A percentile compares a stretch with the other conserved stretches of the same genome.
phyloP scores from a whole-genome alignment of 2,888 invertebrate species.

The Dromius quadrimaculatus region DNA sequence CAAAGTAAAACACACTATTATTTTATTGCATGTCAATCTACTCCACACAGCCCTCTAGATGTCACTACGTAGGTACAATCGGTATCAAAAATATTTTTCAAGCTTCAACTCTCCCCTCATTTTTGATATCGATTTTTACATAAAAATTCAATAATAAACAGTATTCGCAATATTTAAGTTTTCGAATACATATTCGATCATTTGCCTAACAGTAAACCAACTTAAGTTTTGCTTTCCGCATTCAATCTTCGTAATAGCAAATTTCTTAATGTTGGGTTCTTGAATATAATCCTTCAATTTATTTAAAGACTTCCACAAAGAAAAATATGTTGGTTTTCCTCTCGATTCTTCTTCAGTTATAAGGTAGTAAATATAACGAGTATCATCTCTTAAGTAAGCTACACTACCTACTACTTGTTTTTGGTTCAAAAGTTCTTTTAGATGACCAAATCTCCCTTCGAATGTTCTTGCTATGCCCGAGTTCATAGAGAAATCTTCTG shows the following conservation, averaged over 20 bases:
- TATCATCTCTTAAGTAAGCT: conserved; percentile 66
- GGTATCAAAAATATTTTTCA: no score
- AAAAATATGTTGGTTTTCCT: conserved; percentile 68
- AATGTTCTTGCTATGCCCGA: conserved; percentile 71
- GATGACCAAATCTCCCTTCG: conserved; percentile 63
- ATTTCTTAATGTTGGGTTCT: conserved; percentile 66
- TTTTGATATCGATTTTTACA: no score
- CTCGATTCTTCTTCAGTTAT: conserved; percentile 71
- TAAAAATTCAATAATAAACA: no score
- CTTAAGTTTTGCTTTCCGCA: conserved; percentile 76
- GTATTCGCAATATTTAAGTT: no score
- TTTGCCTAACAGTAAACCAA: conserved; percentile 71
- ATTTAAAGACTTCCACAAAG: conserved; percentile 65
- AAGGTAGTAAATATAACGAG: conserved; percentile 71
- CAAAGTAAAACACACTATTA: no score
- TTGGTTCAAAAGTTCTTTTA: conserved; percentile 63
- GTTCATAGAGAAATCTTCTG: conserved; percentile 71
- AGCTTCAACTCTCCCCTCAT: no score
- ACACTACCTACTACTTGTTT: conserved; percentile 65
- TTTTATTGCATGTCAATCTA: no score
- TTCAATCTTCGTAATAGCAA: conserved; percentile 76
- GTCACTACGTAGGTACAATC: no score
- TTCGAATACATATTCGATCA: conserved; percentile 68
- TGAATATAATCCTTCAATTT: conserved; percentile 66
- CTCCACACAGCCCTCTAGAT: no score